Evolutionary conservation across 37 sponge, comb jelly and placozoan genomes (phyloP).

Genomic region (Eunapius fragilis): DNA sequence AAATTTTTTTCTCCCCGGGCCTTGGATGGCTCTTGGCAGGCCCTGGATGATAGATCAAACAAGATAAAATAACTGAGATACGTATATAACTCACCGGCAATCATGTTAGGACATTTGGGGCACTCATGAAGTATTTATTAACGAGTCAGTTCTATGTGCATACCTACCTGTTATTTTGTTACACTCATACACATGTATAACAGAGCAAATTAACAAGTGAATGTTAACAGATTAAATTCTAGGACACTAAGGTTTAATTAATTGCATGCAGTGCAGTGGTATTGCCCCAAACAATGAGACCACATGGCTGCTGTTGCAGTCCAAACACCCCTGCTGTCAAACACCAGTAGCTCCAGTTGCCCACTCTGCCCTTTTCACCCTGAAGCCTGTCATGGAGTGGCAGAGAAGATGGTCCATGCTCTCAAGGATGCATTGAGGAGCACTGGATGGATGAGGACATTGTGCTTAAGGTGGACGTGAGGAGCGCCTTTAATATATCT

Average conservation of each 20-base stretch:
- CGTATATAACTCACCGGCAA: no score
- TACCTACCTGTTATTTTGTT: neutral
- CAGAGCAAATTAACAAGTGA: no score
- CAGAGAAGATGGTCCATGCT: neutral
- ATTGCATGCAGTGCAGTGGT: neutral
- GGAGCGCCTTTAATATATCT: neutral
- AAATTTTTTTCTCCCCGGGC: no score
- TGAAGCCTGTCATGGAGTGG: neutral
- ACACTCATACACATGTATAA: no score
- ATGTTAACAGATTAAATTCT: neutral
- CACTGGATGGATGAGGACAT: neutral
- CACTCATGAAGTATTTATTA: no score
- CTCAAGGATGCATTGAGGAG: neutral
- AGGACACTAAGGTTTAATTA: neutral
- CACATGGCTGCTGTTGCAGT: neutral
- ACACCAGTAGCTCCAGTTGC: neutral
- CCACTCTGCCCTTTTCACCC: neutral
- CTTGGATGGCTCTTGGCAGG: no score
- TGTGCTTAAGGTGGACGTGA: neutral
- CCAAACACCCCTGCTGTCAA: neutral
- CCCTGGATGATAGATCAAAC: no score
- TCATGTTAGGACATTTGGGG: no score
- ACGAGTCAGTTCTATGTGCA: neutral
- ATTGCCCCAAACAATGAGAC: neutral
- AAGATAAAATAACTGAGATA: no score